Base-by-base conservation (phyloP, 2,888 invertebrate species). In the Xestoiulus laeticollis region DNA sequence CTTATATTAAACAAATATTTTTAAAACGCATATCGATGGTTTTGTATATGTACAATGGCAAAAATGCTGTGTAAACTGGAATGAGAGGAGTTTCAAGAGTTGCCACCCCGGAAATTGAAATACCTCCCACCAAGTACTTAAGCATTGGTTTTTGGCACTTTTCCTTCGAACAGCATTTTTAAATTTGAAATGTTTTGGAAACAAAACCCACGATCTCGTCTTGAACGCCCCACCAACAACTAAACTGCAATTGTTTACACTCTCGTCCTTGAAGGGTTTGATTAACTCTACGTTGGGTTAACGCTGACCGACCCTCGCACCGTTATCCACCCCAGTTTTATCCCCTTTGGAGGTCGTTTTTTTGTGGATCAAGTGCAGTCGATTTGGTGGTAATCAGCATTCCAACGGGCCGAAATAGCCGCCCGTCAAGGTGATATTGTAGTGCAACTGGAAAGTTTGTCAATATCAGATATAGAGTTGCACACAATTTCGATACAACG, bases 381-480 rank as follows among this genome's bases (percentile, higher is more conserved):
- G 59, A 59, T 59, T 59, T 59, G 59, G 59, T 59, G 59, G 59
- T 59, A 59, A 59, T 59, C 59, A 59, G 22, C 59, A 59, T 59
- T 59, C 59, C 59, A 38, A 59, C 59, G 59, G 59, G 22, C 59
- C 53, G 53, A 53, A 48, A 53, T 53, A 6, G 53, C 53, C n/a
- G n/a, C 53, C n/a, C 53, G 53, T 53, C 53, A 59, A 59, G 59
- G 59, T 59, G 22, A 59, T 5, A 53, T n/a, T 53, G 53, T 53
- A 53, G 53, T 53, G 53, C 53, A 53, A 53, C 53, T n/a, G 48
- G 48, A 48, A n/a, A 53, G 12, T 48, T 16, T 53, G 53, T n/a
- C 6, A 53, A 53, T 4, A n/a, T 8, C 22, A n/a, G 53, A n/a
- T 53, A 22, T 59, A 48, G 19, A 8, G 6, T 22, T 16, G 48